Percentiles rank a stretch among this genome's conserved stretches.
Evolutionary conservation across 2,888 invertebrate genomes (phyloP).

Genomic region (Scaptomyza polygonia): DNA sequence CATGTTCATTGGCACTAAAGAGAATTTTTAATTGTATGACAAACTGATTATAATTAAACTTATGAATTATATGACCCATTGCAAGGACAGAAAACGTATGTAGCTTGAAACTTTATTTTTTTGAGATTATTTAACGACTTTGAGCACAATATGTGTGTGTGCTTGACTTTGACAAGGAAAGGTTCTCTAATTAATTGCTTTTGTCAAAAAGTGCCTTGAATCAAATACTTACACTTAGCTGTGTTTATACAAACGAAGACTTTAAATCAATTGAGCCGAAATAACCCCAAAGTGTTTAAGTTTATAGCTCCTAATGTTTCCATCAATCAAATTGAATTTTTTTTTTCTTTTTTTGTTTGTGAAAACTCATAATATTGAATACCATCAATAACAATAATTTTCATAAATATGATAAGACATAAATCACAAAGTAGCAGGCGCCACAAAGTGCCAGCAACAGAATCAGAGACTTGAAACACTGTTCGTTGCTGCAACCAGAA

Average conservation of each 20-base stretch:
- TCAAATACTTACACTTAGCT: conserved; percentile 3
- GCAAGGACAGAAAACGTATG: neutral
- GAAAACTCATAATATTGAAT: conserved; percentile 66
- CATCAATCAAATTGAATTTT: conserved; percentile 63
- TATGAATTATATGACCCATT: neutral
- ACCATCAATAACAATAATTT: conserved; percentile 79
- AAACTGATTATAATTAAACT: neutral
- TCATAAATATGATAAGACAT: conserved; percentile 81
- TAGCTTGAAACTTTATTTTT: neutral
- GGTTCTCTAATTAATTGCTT: conserved; percentile 8
- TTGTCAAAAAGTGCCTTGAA: conserved; percentile 29
- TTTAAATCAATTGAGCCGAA: conserved; percentile 66
- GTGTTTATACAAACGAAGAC: neutral
- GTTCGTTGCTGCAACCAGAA: conserved; percentile 7
- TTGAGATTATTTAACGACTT: neutral
- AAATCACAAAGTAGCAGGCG: conserved; percentile 78
- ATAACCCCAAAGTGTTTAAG: conserved; percentile 18
- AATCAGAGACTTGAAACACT: conserved; percentile 12
- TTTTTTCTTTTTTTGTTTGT: neutral
- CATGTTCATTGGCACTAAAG: neutral
- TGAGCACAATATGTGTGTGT: neutral
- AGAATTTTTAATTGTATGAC: neutral
- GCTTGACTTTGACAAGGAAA: conserved; percentile 8
- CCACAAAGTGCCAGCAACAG: conserved; percentile 61
- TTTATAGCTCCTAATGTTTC: conserved; percentile 53